A percentile compares a stretch with the other conserved stretches of the same genome.
These are phyloP conservation scores for Pedetes capensis DNA, from an alignment of 2,113 vertebrate species.

Conservation along the genomic window DNA sequence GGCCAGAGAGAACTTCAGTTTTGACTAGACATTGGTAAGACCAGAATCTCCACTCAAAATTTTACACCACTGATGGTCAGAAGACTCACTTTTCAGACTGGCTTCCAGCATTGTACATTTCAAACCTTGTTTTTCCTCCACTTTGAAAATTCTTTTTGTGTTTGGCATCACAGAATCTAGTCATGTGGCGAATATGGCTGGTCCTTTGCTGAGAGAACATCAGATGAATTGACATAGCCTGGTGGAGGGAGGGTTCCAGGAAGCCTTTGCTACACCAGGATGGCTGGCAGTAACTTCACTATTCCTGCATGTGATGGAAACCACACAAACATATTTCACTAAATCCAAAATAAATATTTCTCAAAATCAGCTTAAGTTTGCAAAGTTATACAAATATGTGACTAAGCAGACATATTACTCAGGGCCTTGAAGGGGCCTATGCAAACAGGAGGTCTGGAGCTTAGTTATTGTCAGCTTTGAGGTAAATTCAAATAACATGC, in stretches of 20 bases:
- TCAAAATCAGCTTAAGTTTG: background rate
- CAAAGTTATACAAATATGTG: background rate
- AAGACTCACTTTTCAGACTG: background rate
- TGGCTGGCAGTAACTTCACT: background rate
- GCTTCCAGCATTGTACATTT: background rate
- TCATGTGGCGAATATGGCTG: background rate
- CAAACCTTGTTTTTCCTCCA: background rate
- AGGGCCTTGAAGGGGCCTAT: background rate
- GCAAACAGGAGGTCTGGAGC: background rate
- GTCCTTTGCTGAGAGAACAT: background rate
- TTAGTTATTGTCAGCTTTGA: background rate
- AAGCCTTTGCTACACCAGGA: background rate
- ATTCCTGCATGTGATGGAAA: background rate
- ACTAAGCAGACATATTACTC: background rate
- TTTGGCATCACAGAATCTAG: too few relatives aligned
- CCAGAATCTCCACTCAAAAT: background rate
- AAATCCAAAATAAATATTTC: background rate
- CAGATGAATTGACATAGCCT: background rate
- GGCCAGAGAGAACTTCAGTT: background rate
- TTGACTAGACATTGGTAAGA: background rate
- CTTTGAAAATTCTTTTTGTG: background rate
- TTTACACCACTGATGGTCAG: background rate
- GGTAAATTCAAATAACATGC: background rate
- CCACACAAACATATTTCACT: background rate
- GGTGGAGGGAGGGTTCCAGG: background rate